phyloP scores from a whole-genome alignment of 2,797 vertebrate genomes.

The Liasis olivaceus region DNA sequence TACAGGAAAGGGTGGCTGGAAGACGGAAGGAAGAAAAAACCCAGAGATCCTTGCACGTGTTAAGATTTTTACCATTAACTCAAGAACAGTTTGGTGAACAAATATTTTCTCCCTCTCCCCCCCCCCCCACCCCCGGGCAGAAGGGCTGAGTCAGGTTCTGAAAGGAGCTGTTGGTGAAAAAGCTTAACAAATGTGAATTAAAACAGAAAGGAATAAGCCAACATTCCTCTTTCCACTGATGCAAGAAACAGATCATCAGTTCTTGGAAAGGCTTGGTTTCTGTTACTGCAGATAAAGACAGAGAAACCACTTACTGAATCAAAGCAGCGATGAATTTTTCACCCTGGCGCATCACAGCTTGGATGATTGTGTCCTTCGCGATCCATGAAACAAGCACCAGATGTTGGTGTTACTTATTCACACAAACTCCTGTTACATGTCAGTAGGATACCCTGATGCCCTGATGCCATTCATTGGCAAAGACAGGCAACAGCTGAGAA shows the following conservation, averaged over 20 bases:
- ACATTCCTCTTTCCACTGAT: background rate
- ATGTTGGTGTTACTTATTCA: background rate
- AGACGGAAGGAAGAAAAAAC: background rate
- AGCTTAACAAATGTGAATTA: background rate
- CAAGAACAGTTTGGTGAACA: background rate
- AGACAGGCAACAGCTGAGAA: background rate
- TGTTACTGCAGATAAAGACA: background rate
- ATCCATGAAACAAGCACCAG: background rate
- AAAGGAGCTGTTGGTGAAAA: background rate
- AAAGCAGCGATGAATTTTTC: background rate
- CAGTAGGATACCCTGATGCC: background rate
- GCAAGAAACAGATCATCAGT: background rate
- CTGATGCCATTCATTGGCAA: background rate
- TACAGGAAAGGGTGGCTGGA: background rate
- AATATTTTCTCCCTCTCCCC: background rate
- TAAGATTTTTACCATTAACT: background rate
- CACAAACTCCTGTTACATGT: background rate
- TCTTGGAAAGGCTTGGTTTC: background rate
- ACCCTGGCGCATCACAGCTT: background rate
- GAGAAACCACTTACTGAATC: background rate
- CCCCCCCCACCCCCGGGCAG: background rate
- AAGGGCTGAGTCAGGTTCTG: background rate
- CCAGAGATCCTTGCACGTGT: background rate
- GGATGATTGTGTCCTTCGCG: background rate
- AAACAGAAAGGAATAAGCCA: background rate